Conservation (phyloP, 2,797 vertebrate genomes). For the Leptatherina wallacei region DNA sequence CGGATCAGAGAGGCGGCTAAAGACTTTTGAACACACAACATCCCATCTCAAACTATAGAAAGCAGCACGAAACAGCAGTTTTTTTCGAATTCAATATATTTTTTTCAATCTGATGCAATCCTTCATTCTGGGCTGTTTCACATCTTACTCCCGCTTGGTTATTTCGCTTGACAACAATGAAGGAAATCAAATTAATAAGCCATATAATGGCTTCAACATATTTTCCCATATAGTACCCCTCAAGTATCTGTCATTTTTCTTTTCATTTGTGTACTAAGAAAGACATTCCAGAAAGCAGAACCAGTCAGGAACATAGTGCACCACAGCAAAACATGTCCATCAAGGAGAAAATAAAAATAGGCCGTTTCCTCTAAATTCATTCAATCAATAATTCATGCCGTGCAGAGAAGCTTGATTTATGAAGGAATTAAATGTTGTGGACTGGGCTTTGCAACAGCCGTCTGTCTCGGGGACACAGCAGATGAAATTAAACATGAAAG, state of each 20-base stretch:
- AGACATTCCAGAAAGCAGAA: conserved; percentile 31
- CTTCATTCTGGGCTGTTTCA: neutral
- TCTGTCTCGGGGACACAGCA: conserved; percentile 65
- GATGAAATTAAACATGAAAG: conserved; percentile 75
- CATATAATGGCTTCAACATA: conserved; percentile 23
- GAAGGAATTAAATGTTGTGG: conserved; percentile 75
- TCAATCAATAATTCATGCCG: conserved; percentile 78
- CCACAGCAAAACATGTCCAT: conserved; percentile 68
- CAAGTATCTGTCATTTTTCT: conserved; percentile 48
- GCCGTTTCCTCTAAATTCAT: conserved; percentile 73
- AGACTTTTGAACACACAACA: neutral
- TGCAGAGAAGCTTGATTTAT: conserved; percentile 73
- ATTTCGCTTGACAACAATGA: conserved; percentile 48
- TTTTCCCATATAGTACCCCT: conserved; percentile 14
- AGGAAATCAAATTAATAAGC: conserved; percentile 37
- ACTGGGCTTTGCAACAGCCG: conserved; percentile 57
- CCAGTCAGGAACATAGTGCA: conserved; percentile 25
- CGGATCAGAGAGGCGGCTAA: neutral
- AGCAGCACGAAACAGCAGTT: neutral
- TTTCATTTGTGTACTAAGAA: conserved; percentile 30
- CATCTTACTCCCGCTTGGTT: neutral
- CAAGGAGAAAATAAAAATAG: conserved; percentile 76
- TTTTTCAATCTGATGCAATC: neutral
- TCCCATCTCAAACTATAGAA: neutral
- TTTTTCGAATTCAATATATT: neutral